Evolutionary conservation across 2,797 vertebrate genomes (phyloP), one percentile per base, ranked within the genome.

Genomic region (Halcyon leucocephala): DNA sequence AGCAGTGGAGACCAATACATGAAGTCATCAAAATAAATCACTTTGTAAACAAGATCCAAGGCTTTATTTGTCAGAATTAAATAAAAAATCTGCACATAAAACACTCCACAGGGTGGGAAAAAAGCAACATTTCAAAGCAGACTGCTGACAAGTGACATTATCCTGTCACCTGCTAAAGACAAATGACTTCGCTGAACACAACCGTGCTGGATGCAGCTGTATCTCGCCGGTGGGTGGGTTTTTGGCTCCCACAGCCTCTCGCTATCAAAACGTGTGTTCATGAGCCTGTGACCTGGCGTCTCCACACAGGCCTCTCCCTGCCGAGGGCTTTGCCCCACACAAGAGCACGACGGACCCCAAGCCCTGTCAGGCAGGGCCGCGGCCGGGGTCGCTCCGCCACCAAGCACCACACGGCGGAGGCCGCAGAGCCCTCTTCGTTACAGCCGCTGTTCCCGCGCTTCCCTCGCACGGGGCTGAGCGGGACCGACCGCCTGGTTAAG

Each of bases 151-250:
- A 65, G 48, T 66, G 66, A 51, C 39, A 24, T 69, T 70, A 86
- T 42, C n/a, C 49, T 83, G 41, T 46, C 60, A 65, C 57, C 71
- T 31, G 28, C 35, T 64, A 6, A 46, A 52, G 58, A 74, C 12
- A 39, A 46, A 78, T 8, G 10, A 35, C 54, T 20, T 20, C 12
- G 0, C 46, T 0, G 0, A 11, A 12, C 58, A n/a, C 25, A 86
- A 2, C 25, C 14, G 3, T 0, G 0, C 28, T 52, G 39, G 39
- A 20, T 25, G n/a, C 48, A 39, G 78, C 58, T 29, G 2, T n/a
- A 28, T 42, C 78, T 86, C 33, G 58, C 29, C 2, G 0, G 0
- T 20, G 52, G 35, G 18, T 10, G 25, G 25, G 9, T 24, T n/a
- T 57, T n/a, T 22, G 26, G 19, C 35, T 83, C 52, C 21, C 8